Percentiles rank a stretch among this genome's conserved stretches.
Evolutionary conservation across 2,113 vertebrate species (phyloP).

Genomic region (Anarrhichthys ocellatus): DNA sequence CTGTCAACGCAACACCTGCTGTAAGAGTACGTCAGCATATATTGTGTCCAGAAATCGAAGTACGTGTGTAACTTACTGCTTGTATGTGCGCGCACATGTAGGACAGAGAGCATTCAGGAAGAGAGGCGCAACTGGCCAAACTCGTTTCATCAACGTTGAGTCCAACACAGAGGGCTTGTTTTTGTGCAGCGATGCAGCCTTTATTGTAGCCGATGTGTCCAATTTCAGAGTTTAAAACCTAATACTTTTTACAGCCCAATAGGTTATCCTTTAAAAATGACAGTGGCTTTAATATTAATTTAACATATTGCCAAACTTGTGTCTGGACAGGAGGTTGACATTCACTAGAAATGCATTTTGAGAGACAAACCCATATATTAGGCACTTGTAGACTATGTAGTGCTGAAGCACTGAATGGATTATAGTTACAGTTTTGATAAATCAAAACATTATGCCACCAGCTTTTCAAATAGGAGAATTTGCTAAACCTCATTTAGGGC

Average conservation of each 20-base stretch:
- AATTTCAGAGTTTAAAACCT: slow-evolving; percentile 33
- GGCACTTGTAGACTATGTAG: background rate
- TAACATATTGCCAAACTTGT: background rate
- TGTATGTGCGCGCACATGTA: background rate
- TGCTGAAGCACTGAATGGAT: background rate
- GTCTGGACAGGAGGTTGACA: background rate
- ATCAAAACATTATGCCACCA: background rate
- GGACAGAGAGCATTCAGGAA: slow-evolving; percentile 35
- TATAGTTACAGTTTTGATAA: too few relatives aligned
- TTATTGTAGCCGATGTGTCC: slow-evolving; percentile 41
- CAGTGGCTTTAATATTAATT: background rate
- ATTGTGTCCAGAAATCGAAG: background rate
- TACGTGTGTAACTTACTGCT: background rate
- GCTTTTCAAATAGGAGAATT: background rate
- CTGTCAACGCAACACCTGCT: slow-evolving; percentile 56
- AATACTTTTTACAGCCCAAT: background rate
- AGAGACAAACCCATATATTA: background rate
- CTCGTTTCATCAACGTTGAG: slow-evolving; percentile 54
- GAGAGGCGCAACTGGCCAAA: slow-evolving; percentile 62
- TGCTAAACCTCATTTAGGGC: background rate
- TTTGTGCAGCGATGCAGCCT: slow-evolving; percentile 58
- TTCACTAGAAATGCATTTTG: background rate
- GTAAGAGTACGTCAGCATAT: background rate
- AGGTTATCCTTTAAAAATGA: too few relatives aligned
- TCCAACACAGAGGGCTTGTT: slow-evolving; percentile 53